These are phyloP conservation scores for Drosophila flavopinicola DNA, from an alignment of 2,888 invertebrate species.

Conservation along the genomic window DNA sequence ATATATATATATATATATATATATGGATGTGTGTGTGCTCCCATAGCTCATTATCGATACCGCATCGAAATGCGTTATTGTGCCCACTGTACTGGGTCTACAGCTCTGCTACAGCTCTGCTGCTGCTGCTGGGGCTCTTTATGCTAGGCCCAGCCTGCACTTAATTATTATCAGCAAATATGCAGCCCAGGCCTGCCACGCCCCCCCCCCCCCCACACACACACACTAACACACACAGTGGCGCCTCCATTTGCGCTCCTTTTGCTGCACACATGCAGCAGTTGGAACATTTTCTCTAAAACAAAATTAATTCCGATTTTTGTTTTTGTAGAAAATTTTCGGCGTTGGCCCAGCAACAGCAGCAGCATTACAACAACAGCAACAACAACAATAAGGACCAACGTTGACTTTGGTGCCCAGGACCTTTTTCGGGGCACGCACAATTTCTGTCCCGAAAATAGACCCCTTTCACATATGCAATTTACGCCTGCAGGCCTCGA, in stretches of 20 bases:
- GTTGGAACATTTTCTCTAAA: constrained; percentile 83
- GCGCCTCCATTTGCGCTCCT: constrained; percentile 21
- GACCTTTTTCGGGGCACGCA: constrained; percentile 56
- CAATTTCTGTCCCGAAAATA: constrained; percentile 58
- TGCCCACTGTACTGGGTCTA: constrained; percentile 35
- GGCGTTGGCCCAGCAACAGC: constrained; percentile 67
- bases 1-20: constrained; percentile 12
- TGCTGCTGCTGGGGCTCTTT: constrained; percentile 60
- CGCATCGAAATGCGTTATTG: constrained; percentile 54
- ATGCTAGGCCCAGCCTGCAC: constrained; percentile 79
- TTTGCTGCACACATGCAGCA: constrained; percentile 52
- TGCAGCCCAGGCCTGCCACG: constrained; percentile 59
- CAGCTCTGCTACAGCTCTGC: not conserved
- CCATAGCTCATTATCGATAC: constrained; percentile 76
- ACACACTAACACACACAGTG: not conserved
- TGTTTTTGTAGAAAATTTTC: constrained; percentile 79
- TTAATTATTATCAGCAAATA: constrained; percentile 84
- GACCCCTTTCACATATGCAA: constrained; percentile 69
- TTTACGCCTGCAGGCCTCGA: constrained; percentile 77
- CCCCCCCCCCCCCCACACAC: constrained; percentile 2
- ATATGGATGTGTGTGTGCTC: constrained; percentile 40
- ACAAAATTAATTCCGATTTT: constrained; percentile 84
- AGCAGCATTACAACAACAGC: constrained; percentile 64
- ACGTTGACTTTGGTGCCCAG: constrained; percentile 66
- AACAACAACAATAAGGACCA: constrained; percentile 12